These are phyloP conservation scores for Trachelus tabidus DNA, from an alignment of 2,888 invertebrate species.

Conservation along the genomic window DNA sequence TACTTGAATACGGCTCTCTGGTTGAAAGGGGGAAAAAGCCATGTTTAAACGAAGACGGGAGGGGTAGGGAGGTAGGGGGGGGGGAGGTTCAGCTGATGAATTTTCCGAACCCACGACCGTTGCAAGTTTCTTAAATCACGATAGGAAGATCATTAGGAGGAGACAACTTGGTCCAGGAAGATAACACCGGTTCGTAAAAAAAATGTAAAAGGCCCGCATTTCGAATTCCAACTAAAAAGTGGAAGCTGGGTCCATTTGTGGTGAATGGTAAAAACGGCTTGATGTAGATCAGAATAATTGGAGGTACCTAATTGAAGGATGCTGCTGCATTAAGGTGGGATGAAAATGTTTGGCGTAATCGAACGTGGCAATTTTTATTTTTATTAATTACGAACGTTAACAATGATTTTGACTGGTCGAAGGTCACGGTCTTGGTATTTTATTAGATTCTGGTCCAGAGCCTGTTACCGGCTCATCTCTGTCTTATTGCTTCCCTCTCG, in stretches of 20 bases:
- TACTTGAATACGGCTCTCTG: not conserved
- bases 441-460: not conserved
- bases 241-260: not conserved
- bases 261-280: not conserved
- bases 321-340: not conserved
- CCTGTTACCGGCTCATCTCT: not conserved
- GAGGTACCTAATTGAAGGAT: not conserved
- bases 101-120: slow-evolving; percentile 21
- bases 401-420: not conserved
- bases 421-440: not conserved
- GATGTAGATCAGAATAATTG: not conserved
- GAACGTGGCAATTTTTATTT: not conserved
- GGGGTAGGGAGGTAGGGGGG: not conserved
- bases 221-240: slow-evolving; percentile 22
- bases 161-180: slow-evolving; percentile 29
- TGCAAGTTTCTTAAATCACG: slow-evolving; percentile 39
- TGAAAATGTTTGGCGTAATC: not conserved
- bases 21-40: not conserved
- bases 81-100: slow-evolving; percentile 19
- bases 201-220: slow-evolving; percentile 22
- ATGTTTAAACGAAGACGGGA: not conserved
- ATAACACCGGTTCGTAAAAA: slow-evolving; percentile 19
- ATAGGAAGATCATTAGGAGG: slow-evolving; percentile 40
- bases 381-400: not conserved
- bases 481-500: not conserved